Evolutionary conservation across 2,888 invertebrate species (phyloP).

Genomic region (Abscondita cerata): DNA sequence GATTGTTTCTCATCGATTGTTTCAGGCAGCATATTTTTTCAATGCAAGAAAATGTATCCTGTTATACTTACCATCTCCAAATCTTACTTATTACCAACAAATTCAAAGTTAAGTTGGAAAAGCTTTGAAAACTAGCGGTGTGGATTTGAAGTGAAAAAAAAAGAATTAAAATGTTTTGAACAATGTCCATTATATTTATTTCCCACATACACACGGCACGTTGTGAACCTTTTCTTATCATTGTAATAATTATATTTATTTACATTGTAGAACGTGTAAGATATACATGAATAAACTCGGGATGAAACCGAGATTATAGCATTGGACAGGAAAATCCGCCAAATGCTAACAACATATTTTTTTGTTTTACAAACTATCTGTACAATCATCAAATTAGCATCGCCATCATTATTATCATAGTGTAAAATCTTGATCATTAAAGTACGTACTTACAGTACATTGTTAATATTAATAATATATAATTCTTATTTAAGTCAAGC

Average conservation of each 20-base stretch:
- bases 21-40: too few species aligned
- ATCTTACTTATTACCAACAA: too few species aligned
- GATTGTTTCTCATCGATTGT: too few species aligned
- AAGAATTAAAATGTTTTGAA: conserved; percentile 74
- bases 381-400: conserved; percentile 59
- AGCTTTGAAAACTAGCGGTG: too few species aligned
- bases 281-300: conserved; percentile 73
- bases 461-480: conserved; percentile 55
- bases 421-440: conserved; percentile 62
- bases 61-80: too few species aligned
- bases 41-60: too few species aligned
- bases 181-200: conserved; percentile 86
- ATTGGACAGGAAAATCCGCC: conserved; percentile 40
- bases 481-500: conserved; percentile 61
- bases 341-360: conserved; percentile 56
- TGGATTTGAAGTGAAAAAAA: conserved; percentile 31
- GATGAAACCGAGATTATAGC: conserved; percentile 52
- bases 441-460: conserved; percentile 60
- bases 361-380: conserved; percentile 61
- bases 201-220: conserved; percentile 90
- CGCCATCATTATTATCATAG: conserved; percentile 59
- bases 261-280: conserved; percentile 75
- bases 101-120: too few species aligned
- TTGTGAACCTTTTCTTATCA: conserved; percentile 89
- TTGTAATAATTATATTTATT: conserved; percentile 78